phyloP scores from a whole-genome alignment of 37 sponge, comb jelly and placozoan species.

The Theonella swinhoei region DNA sequence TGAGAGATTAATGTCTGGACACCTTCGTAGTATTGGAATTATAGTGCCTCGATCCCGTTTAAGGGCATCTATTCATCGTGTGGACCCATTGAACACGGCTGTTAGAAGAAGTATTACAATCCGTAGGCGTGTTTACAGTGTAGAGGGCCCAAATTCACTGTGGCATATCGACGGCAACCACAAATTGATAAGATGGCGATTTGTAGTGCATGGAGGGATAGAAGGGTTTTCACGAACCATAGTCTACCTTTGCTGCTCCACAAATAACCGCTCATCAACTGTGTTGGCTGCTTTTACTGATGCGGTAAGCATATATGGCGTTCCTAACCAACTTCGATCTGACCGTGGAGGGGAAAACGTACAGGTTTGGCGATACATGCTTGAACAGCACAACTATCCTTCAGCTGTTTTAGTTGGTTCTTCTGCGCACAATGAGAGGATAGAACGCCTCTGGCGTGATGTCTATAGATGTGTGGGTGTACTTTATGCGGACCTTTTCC shows the following conservation, averaged over 20 bases:
- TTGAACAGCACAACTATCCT: not conserved
- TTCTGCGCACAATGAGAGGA: constrained; percentile 59
- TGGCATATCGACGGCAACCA: constrained; percentile 30
- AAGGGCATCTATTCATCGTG: constrained; percentile 29
- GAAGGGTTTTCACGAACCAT: constrained; percentile 46
- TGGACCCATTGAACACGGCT: constrained; percentile 41
- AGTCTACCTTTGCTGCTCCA: constrained; percentile 13
- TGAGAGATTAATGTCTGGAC: constrained; percentile 4
- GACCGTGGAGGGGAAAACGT: constrained; percentile 60
- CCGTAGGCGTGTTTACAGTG: constrained; percentile 36
- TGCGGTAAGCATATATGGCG: constrained; percentile 31
- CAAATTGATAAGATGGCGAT: constrained; percentile 45
- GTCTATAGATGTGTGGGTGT: constrained; percentile 28
- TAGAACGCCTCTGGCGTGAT: constrained; percentile 66
- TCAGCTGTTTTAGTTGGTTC: constrained; percentile 24
- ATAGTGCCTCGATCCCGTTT: constrained; percentile 13
- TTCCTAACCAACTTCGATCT: constrained; percentile 38
- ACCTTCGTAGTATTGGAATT: not conserved
- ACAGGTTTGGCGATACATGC: constrained; percentile 24
- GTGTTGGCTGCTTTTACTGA: constrained; percentile 34
- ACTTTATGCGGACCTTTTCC: constrained; percentile 22
- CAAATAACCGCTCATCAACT: constrained; percentile 49
- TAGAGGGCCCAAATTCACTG: constrained; percentile 42
- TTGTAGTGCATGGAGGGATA: constrained; percentile 60
- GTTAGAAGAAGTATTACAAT: constrained; percentile 36